A percentile compares a stretch with the other conserved stretches of the same genome.
Evolutionary conservation across 1,140 invertebrate species (phyloP).

Genomic region (Drosophila funebris): DNA sequence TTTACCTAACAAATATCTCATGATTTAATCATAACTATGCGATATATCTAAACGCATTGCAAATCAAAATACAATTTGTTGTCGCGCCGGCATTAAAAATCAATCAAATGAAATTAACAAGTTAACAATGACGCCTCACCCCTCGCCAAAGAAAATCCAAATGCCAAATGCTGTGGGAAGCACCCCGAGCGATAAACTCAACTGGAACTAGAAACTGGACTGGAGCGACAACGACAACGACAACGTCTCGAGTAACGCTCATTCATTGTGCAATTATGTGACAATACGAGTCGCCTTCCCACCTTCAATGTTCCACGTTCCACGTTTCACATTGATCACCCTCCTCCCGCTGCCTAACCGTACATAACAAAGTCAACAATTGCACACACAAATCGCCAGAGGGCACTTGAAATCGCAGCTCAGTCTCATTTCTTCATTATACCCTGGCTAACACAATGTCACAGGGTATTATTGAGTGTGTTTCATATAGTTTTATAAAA

Average conservation of each 20-base stretch:
- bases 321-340: slow-evolving; percentile 24
- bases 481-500: neutral
- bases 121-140: slow-evolving; percentile 60
- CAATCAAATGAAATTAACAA: slow-evolving; percentile 81
- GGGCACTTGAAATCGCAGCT: slow-evolving; percentile 21
- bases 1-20: slow-evolving; percentile 27
- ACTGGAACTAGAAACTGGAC: slow-evolving; percentile 16
- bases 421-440: neutral
- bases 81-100: slow-evolving; percentile 66
- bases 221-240: slow-evolving; percentile 1
- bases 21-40: slow-evolving; percentile 80
- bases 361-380: slow-evolving; percentile 57
- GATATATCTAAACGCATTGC: slow-evolving; percentile 20
- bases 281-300: slow-evolving; percentile 28
- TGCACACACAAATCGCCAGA: slow-evolving; percentile 24
- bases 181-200: slow-evolving; percentile 50
- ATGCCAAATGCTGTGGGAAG: slow-evolving; percentile 57
- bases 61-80: slow-evolving; percentile 48
- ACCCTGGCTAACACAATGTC: neutral
- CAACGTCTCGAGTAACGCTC: slow-evolving; percentile 7
- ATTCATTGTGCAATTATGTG: slow-evolving; percentile 73
- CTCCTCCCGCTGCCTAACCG: neutral
- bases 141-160: neutral
- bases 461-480: neutral
- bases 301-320: slow-evolving; percentile 5